phyloP scores from a whole-genome alignment of 2,797 vertebrate genomes.

The Lutjanus campechanus region DNA sequence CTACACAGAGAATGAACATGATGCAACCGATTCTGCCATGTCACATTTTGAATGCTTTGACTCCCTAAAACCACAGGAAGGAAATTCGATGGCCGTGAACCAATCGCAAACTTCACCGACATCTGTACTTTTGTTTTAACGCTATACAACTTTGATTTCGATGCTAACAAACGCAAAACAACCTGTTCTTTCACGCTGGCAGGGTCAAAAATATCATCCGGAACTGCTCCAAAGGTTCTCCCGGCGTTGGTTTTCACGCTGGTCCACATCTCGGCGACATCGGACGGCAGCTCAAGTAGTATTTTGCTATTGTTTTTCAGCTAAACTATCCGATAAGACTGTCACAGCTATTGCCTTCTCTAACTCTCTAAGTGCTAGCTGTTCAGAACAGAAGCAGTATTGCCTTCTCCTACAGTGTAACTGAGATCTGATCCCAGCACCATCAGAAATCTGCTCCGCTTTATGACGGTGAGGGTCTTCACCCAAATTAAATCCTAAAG shows the following conservation, averaged over 20 bases:
- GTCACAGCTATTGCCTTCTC: slow-evolving; percentile 26
- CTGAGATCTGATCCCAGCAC: slow-evolving; percentile 61
- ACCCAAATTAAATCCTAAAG: slow-evolving; percentile 67
- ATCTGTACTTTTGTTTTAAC: slow-evolving; percentile 28
- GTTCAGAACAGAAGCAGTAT: slow-evolving; percentile 59
- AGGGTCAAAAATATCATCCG: slow-evolving; percentile 33
- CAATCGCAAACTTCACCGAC: slow-evolving; percentile 30
- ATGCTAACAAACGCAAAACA: slow-evolving; percentile 48
- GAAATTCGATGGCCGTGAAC: slow-evolving; percentile 27
- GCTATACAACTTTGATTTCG: slow-evolving; percentile 25
- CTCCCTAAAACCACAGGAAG: slow-evolving; percentile 38
- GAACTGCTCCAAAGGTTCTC: slow-evolving; percentile 22
- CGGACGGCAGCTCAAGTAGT: slow-evolving; percentile 55
- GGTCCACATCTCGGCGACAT: slow-evolving; percentile 45
- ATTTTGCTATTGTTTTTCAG: slow-evolving; percentile 50
- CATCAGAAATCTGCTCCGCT: slow-evolving; percentile 34
- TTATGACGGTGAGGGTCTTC: slow-evolving; percentile 45
- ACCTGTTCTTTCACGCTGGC: slow-evolving; percentile 19
- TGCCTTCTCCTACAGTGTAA: slow-evolving; percentile 32
- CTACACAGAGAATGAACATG: slow-evolving; percentile 73
- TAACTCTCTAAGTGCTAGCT: slow-evolving; percentile 53
- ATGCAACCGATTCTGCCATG: slow-evolving; percentile 63
- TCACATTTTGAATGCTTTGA: slow-evolving; percentile 48
- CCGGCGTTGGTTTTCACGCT: slow-evolving; percentile 27
- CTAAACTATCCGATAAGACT: slow-evolving; percentile 41